Conservation (phyloP, 2,113 vertebrate genomes). For the Otocyon megalotis region DNA sequence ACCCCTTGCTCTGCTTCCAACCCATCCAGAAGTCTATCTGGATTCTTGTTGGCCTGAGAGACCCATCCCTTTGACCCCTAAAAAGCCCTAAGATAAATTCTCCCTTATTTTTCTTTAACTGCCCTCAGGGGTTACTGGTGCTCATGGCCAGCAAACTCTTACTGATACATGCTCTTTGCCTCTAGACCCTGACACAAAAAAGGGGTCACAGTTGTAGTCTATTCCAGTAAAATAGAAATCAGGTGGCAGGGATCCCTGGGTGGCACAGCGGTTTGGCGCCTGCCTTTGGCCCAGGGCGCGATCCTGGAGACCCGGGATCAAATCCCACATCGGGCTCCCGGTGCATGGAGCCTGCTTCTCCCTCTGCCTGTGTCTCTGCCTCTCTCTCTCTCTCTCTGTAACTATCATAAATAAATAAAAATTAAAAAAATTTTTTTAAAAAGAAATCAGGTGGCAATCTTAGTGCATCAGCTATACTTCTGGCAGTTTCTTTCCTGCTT, state of each 20-base stretch:
- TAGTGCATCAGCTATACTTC: background rate
- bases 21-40: background rate
- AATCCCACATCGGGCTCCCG: too few species aligned
- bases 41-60: background rate
- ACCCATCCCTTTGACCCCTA: background rate
- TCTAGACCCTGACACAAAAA: background rate
- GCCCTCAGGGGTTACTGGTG: background rate
- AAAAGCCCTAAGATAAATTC: background rate
- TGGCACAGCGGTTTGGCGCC: too few species aligned
- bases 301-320: too few species aligned
- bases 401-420: too few species aligned
- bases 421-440: too few species aligned
- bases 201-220: background rate
- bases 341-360: too few species aligned
- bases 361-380: too few species aligned
- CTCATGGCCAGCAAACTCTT: background rate
- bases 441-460: background rate
- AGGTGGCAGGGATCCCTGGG: too few species aligned
- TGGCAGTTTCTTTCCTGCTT: conserved; percentile 1
- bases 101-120: conserved; percentile 2
- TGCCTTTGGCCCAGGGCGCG: too few species aligned
- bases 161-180: background rate
- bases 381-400: too few species aligned
- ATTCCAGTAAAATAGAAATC: background rate
- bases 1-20: background rate